Evolutionary conservation across 2,888 invertebrate species (phyloP), one percentile per base, ranked within the genome.

Genomic region (Melieria picta): DNA sequence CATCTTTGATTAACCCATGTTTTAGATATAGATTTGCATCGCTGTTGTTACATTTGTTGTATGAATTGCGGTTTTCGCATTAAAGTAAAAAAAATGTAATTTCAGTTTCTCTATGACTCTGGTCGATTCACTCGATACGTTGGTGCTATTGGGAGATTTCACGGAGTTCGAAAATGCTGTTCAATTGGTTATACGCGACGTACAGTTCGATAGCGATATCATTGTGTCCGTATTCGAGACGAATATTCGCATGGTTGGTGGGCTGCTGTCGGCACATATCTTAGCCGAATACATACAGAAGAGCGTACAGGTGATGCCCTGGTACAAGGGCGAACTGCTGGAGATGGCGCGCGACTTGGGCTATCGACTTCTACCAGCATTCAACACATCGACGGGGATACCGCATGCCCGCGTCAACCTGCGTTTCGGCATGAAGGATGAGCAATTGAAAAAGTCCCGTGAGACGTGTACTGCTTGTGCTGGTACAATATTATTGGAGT

Each of bases 391-490:
- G 4, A 98, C 98, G 1, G 99, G 99, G 61, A 95, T 99, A 83
- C 99, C 99, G 9, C 96, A 97, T 87, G 95, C 98, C n/a, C 91
- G 94, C 86, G 97, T 98, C 82, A 96, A 96, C 87, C 88, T 96
- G 47, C 91, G 91, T 50, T 89, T 92, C 82, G 98, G 97, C 42
- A 91, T 97, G 86, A 93, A 93, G 85, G 91, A 91, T 75, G 90
- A 92, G 48, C 91, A 91, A 30, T 81, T 95, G 64, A 91, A 92
- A 75, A 90, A 92, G 78, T 93, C 93, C 0, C 89, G 93, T 4
- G 97, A 98, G 87, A 98, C 98, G 0, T 99, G 99, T 84, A 99
- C 99, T 0, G 98, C 99, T 0, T 99, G 99, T 87, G 98, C 98
- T 2, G 99, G 99, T 0, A 98, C 98, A 0, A 97, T 99, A 91